phyloP scores from a whole-genome alignment of 2,888 invertebrate genomes.

The Thymelicus sylvestris region DNA sequence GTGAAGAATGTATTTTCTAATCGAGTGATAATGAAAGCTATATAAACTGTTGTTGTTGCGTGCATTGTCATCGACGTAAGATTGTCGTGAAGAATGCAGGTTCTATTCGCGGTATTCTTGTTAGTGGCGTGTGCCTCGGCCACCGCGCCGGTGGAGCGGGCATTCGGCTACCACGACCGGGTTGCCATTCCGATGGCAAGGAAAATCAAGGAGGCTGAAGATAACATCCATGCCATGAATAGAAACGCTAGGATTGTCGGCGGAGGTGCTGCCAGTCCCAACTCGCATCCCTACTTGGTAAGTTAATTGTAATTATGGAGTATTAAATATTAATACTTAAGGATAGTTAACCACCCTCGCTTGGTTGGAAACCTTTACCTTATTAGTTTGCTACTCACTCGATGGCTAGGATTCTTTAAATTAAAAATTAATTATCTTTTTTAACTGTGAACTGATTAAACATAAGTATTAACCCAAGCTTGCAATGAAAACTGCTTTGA shows the following conservation, averaged over 20 bases:
- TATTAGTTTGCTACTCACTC: too few relatives aligned
- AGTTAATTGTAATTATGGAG: not conserved
- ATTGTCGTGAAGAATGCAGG: conserved; percentile 30
- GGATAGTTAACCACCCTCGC: too few relatives aligned
- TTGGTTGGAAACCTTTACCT: too few relatives aligned
- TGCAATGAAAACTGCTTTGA: too few relatives aligned
- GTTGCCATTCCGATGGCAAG: conserved; percentile 63
- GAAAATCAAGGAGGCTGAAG: conserved; percentile 58
- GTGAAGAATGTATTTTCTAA: not conserved
- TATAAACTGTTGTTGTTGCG: not conserved
- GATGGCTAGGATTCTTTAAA: too few relatives aligned
- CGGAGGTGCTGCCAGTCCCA: conserved; percentile 52
- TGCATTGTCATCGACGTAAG: not conserved
- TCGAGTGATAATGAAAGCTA: not conserved
- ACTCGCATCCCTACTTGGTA: conserved; percentile 55
- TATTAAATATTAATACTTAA: too few relatives aligned
- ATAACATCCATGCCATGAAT: conserved; percentile 37
- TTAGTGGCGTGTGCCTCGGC: conserved; percentile 47
- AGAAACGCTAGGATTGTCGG: conserved; percentile 56
- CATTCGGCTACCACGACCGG: conserved; percentile 54
- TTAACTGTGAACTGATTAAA: too few relatives aligned
- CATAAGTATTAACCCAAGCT: too few relatives aligned
- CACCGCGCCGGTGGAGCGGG: conserved; percentile 43
- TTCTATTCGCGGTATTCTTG: conserved; percentile 38
- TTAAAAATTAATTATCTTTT: too few relatives aligned